phyloP scores from a whole-genome alignment of 1,140 invertebrate genomes.

The Zaprionus capensis region DNA sequence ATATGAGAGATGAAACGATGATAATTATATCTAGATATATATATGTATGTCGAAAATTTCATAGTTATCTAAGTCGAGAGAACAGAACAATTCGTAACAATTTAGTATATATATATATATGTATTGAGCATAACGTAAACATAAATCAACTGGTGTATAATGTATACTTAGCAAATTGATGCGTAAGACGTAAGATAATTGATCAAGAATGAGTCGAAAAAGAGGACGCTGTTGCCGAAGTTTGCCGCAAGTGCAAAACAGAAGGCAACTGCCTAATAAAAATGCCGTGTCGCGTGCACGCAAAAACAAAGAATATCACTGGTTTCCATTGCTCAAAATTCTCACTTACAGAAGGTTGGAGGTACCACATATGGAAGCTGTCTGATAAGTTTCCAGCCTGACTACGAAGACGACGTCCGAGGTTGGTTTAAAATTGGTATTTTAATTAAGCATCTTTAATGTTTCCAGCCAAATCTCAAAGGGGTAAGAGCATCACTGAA shows the following conservation, averaged over 20 bases:
- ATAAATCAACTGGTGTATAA: conserved; percentile 49
- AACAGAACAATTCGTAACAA: conserved; percentile 63
- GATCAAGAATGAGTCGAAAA: conserved; percentile 13
- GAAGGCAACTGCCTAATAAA: conserved; percentile 40
- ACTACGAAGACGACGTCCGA: no score
- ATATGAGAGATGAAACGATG: conserved; percentile 39
- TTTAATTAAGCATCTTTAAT: no score
- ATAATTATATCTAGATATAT: conserved; percentile 35
- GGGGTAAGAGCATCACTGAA: no score
- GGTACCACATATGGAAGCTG: no score
- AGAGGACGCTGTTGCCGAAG: conserved; percentile 24
- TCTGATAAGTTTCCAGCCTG: no score
- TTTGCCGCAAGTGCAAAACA: conserved; percentile 9
- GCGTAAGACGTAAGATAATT: conserved; percentile 38
- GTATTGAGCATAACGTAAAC: conserved; percentile 35
- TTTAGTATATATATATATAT: conserved; percentile 34
- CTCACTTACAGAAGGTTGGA: neutral
- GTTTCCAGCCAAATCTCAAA: no score
- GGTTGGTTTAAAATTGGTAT: no score
- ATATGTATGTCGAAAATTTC: conserved; percentile 40
- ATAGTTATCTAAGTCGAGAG: conserved; percentile 59
- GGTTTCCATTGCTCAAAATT: neutral
- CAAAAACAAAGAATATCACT: conserved; percentile 55
- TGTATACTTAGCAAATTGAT: conserved; percentile 54
- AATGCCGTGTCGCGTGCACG: conserved; percentile 51